Conservation (phyloP, 2,113 vertebrate genomes). For the Herpailurus yagouaroundi region DNA sequence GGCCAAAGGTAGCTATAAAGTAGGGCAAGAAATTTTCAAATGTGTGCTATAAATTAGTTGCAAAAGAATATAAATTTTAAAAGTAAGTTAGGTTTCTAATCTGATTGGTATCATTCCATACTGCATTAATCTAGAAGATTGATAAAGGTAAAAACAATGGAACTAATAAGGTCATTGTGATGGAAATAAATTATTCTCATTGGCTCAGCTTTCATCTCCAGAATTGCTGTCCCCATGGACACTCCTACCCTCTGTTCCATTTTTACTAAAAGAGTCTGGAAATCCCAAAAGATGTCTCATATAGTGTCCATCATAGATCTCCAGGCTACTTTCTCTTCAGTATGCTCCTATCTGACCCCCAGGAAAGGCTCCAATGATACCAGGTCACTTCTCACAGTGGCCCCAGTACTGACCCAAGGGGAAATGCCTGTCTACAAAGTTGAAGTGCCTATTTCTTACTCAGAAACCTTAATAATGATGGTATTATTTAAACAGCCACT, state of each 20-base stretch:
- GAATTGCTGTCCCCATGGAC: not conserved
- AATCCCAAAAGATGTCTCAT: not conserved
- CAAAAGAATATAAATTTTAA: not conserved
- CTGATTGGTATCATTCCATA: not conserved
- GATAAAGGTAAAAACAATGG: too few species aligned
- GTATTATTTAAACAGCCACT: not conserved
- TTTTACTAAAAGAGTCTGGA: not conserved
- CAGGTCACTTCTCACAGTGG: not conserved
- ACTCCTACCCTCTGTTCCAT: too few species aligned
- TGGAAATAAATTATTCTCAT: not conserved
- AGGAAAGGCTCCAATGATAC: not conserved
- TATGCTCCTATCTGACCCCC: not conserved
- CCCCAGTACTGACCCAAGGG: not conserved
- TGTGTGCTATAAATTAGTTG: not conserved
- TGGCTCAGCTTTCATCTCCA: not conserved
- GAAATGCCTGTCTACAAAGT: not conserved
- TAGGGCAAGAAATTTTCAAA: not conserved
- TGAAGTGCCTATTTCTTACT: not conserved
- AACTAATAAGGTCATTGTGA: not conserved
- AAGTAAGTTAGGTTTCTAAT: not conserved
- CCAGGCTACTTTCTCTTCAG: not conserved
- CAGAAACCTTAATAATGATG: not conserved
- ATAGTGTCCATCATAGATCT: not conserved
- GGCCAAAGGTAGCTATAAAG: not conserved
- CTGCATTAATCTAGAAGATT: not conserved